Evolutionary conservation across 2,888 invertebrate species (phyloP), one percentile per base, ranked within the genome.

Genomic region (Steinernema scapterisci): DNA sequence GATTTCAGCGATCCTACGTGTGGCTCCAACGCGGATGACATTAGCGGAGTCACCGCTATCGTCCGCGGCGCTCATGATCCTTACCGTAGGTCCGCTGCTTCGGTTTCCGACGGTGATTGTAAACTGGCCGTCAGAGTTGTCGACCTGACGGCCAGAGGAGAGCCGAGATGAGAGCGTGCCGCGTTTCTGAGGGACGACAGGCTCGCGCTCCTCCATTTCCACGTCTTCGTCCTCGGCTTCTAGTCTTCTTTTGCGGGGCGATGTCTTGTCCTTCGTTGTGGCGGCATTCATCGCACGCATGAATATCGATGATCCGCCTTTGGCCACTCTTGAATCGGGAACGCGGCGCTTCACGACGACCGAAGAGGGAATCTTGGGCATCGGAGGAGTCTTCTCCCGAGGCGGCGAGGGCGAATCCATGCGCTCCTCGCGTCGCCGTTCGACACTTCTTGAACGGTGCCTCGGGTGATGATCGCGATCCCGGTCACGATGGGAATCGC

Each of bases 401-500:
- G n/a, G 16, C n/a, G 48, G 19, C 48, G 16, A 16, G 5, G 16
- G n/a, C 48, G n/a, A 48, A 11, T 54, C 25, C 54, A 19, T 54
- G 11, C 23, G 54, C 21, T 54, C 54, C 23, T 11, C 25, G 48
- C 52, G 52, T 6, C 21, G 21, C 2, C 52, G 52, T 38, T 38
- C 38, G 38, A 9, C 38, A 16, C 48, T 48, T 19, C 19, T 16
- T 19, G 48, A 48, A 5, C 19, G 16, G 5, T 16, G 5, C 48
- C 48, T 16, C 48, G 16, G n/a, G n/a, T 19, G 48, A 16, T 48
- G 48, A 13, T 48, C 19, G 27, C 63, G 63, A 63, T 63, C 63
- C 23, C 31, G 38, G 43, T 51, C 5, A n/a, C 48, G 11, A 31
- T 38, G 19, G 21, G 52, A 72, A 48, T 70, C 80, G 1, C 80